Evolutionary conservation across 2,888 invertebrate species (phyloP).

Genomic region (Falcaria lacertinaria): DNA sequence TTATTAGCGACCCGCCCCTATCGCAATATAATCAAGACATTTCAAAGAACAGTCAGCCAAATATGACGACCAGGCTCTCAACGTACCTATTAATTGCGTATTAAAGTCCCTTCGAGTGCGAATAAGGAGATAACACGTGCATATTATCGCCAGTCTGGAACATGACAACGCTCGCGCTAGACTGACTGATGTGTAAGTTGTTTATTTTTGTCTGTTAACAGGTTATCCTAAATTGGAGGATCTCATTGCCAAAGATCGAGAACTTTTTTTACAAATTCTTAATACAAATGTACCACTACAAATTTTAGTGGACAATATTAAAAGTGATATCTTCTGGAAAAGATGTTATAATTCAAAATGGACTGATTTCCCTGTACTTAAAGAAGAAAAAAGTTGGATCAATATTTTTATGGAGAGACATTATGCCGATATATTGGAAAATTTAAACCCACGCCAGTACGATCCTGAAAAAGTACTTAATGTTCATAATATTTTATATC

Average conservation of each 20-base stretch:
- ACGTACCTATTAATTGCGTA: too few species aligned
- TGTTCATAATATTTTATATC: not conserved
- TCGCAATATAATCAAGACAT: too few species aligned
- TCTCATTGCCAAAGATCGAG: constrained; percentile 61
- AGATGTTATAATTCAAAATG: constrained; percentile 61
- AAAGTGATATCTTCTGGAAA: constrained; percentile 72
- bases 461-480: constrained; percentile 67
- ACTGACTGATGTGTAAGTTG: too few species aligned
- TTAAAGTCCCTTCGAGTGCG: too few species aligned
- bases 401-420: constrained; percentile 67
- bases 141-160: too few species aligned
- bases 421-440: constrained; percentile 68
- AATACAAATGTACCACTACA: constrained; percentile 59
- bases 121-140: too few species aligned
- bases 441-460: constrained; percentile 67
- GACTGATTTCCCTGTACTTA: constrained; percentile 41
- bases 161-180: too few species aligned
- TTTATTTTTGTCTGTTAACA: too few species aligned
- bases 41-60: too few species aligned
- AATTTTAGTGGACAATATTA: constrained; percentile 66
- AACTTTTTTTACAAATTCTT: constrained; percentile 62
- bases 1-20: too few species aligned
- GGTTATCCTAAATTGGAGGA: constrained; percentile 56
- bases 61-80: too few species aligned
- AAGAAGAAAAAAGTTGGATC: constrained; percentile 57